phyloP scores from a whole-genome alignment of 2,888 invertebrate genomes.

The Acleris sparsana region DNA sequence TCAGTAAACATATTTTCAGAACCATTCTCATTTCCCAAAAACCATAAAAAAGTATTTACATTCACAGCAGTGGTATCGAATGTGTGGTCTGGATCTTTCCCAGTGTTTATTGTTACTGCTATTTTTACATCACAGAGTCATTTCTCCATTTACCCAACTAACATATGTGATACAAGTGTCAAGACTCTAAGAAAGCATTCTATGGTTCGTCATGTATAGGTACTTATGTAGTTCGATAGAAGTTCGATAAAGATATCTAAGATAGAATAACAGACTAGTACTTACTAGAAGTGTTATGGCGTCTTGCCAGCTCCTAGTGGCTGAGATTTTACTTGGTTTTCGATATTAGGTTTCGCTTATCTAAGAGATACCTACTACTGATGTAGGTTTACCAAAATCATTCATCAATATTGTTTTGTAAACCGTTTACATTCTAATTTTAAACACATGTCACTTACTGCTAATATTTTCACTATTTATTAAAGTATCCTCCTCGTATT shows the following conservation, averaged over 20 bases:
- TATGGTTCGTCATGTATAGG: conserved; percentile 18
- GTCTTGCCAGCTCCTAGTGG: conserved; percentile 21
- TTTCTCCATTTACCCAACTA: conserved; percentile 13
- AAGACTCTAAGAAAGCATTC: conserved; percentile 14
- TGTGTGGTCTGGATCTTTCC: conserved; percentile 32
- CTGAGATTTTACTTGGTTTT: conserved; percentile 24
- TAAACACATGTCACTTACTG: not conserved
- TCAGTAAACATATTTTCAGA: not conserved
- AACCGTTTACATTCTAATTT: not conserved
- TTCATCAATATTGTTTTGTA: not conserved
- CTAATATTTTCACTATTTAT: too few species aligned
- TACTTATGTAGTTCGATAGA: conserved; percentile 9
- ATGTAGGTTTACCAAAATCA: conserved; percentile 1
- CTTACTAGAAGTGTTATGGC: conserved; percentile 35
- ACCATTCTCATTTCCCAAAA: conserved; percentile 11
- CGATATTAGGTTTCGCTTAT: conserved; percentile 26
- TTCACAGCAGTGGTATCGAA: conserved; percentile 10
- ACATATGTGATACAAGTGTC: conserved; percentile 10
- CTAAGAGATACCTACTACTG: conserved; percentile 7
- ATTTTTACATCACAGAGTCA: conserved; percentile 31
- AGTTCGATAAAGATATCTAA: conserved; percentile 28
- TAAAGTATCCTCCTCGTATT: too few species aligned
- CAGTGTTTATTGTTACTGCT: conserved; percentile 39
- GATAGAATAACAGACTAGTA: conserved; percentile 32
- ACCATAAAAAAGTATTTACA: conserved; percentile 21